A percentile compares a stretch with the other conserved stretches of the same genome.
Conservation (phyloP, 1,140 invertebrate species). For the Dendroctonus ponderosae region DNA sequence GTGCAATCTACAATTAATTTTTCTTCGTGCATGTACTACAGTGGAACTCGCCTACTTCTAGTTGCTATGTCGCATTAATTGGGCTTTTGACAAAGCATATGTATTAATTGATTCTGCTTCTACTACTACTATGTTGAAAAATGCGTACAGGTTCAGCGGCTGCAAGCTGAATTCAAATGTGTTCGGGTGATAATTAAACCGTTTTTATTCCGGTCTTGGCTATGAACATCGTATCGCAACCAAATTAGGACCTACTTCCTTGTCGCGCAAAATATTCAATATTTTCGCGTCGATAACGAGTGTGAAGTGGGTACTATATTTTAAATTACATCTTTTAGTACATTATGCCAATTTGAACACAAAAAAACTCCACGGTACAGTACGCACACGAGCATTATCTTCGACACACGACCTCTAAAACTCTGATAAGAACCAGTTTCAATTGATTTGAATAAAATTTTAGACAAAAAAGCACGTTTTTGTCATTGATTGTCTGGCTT, state of each 20-base stretch:
- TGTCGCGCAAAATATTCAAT: background rate
- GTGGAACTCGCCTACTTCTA: background rate
- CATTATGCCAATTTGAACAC: too few species aligned
- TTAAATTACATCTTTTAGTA: too few species aligned
- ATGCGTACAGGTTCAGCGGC: background rate
- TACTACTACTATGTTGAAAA: background rate
- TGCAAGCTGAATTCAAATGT: background rate
- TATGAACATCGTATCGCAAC: background rate
- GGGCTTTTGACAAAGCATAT: too few species aligned
- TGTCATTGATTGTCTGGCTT: background rate
- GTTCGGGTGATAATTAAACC: background rate
- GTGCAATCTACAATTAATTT: too few species aligned
- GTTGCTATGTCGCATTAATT: background rate
- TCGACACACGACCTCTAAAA: background rate
- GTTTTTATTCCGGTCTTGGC: conserved; percentile 9
- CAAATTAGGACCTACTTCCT: background rate
- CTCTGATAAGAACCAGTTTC: conserved; percentile 1
- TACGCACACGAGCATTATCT: conserved; percentile 7
- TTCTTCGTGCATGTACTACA: background rate
- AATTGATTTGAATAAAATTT: conserved; percentile 8
- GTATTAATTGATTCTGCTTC: too few species aligned
- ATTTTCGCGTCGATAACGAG: background rate
- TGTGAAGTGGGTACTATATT: too few species aligned
- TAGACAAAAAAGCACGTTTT: background rate
- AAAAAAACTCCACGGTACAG: background rate